Evolutionary conservation across 2,888 invertebrate genomes (phyloP), one percentile per base, ranked within the genome.

Genomic region (Neoscelio sp.): DNA sequence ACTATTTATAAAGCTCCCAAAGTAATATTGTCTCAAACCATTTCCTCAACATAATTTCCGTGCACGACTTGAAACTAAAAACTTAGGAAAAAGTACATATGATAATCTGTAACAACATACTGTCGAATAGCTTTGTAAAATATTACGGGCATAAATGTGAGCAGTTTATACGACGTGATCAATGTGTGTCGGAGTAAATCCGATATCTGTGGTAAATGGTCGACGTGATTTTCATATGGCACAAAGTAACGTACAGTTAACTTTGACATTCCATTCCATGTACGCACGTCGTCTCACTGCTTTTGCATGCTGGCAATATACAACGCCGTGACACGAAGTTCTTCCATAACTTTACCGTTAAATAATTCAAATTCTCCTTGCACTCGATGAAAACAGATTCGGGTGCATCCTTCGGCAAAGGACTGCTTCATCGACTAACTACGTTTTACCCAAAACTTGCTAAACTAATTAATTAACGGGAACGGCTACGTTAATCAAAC

Each of bases 381-480:
- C 42, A 60, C 52, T 42, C 52, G 60, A 50, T 38, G 48, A 48
- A 50, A 58, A 50, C 60, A 5, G 18, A 46, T 40, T 65, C 28
- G 50, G 13, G 28, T 30, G 44, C 30, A 40, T 60, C 44, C 10
- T 30, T 42, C 60, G 15, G 30, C 13, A 18, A 17, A 12, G 44
- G 18, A 5, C 60, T 42, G 4, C 15, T 15, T 44, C 50, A 17
- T 35, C n/a, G n/a, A 52, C 13, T 28, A 54, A 67, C 67, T 54
- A 26, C 54, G 44, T 26, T 68, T 38, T 58, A 17, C 68, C 10
- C 20, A 12, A 23, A 68, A 68, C 48, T 68, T 68, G 68, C 38
- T 56, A 58, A 68, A 68, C 68, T 68, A 68, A 68, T 68, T 68
- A 68, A 68, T 58, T 56, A 68, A 38, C 46, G 48, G 48, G 33